Evolutionary conservation across 2,797 vertebrate species (phyloP).

Genomic region (Etheostoma perlongum): DNA sequence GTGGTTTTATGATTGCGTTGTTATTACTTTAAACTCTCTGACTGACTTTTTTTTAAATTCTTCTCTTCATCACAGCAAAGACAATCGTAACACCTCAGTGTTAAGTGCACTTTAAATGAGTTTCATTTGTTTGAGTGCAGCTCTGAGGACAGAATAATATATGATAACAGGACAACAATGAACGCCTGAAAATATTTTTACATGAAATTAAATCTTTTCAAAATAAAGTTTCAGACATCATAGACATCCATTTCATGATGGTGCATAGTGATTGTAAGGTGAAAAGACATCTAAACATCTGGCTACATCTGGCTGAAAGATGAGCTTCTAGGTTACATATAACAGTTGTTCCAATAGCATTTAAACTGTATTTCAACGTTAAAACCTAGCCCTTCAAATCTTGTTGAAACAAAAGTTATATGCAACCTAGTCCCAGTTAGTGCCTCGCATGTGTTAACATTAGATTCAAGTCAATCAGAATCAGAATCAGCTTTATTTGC

Average conservation of each 20-base stretch:
- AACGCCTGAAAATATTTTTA: not conserved
- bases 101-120: conserved; percentile 36
- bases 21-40: conserved; percentile 43
- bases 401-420: not conserved
- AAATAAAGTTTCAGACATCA: not conserved
- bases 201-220: not conserved
- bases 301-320: not conserved
- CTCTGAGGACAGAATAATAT: conserved; percentile 14
- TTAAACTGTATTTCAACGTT: not conserved
- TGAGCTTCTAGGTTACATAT: conserved; percentile 6
- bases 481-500: too few relatives aligned
- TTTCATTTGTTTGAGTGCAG: not conserved
- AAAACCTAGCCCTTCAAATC: not conserved
- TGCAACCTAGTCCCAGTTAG: not conserved
- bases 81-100: conserved; percentile 28
- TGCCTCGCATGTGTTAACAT: not conserved
- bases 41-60: conserved; percentile 31
- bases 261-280: not conserved
- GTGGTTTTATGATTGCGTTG: conserved; percentile 50
- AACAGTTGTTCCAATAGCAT: not conserved
- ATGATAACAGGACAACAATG: not conserved
- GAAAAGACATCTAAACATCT: not conserved
- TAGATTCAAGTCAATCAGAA: not conserved
- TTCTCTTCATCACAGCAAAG: conserved; percentile 3
- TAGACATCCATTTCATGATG: not conserved